These are phyloP conservation scores for Rostratula benghalensis DNA, from an alignment of 2,113 vertebrate species.

Conservation along the genomic window DNA sequence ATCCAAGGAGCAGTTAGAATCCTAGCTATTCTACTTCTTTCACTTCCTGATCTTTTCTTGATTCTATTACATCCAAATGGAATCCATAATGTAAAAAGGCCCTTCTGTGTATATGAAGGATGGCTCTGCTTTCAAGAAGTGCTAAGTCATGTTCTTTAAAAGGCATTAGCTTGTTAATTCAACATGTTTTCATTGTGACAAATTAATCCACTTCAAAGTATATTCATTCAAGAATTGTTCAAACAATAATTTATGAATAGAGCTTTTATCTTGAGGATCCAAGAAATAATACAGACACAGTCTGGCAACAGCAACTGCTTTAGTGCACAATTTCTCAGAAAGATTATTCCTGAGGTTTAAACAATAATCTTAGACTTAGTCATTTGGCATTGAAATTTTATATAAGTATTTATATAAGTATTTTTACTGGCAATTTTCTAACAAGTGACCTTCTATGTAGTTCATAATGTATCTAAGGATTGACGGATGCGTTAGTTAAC, in stretches of 20 bases:
- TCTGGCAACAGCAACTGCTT: neutral
- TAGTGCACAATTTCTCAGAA: neutral
- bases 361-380: neutral
- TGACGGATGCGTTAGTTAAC: neutral
- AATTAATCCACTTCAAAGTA: neutral
- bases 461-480: neutral
- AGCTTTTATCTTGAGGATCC: conserved; percentile 30
- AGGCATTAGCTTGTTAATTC: neutral
- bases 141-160: neutral
- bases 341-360: neutral
- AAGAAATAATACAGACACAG: neutral
- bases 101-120: neutral
- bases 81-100: neutral
- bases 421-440: neutral
- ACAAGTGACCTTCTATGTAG: neutral
- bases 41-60: neutral
- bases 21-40: neutral
- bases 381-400: neutral
- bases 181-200: neutral
- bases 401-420: neutral
- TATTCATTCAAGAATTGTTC: conserved; percentile 2
- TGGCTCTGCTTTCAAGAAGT: neutral
- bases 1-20: neutral
- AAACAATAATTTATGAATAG: conserved; percentile 30
- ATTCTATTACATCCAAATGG: neutral